Base-by-base conservation (phyloP, 2,113 vertebrate species). In the Eulemur macaco region DNA sequence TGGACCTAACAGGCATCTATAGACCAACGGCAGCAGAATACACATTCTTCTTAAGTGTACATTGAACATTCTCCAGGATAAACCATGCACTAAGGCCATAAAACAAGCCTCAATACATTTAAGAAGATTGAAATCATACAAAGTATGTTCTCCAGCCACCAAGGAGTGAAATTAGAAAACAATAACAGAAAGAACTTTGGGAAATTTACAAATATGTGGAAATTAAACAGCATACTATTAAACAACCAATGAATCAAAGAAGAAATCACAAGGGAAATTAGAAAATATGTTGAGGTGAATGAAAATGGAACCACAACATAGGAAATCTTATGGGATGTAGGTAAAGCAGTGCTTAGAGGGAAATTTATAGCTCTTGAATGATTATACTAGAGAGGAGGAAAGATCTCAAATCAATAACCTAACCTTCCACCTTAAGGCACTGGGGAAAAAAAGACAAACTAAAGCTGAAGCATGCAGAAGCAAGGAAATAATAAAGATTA, bases 331-430 rank as follows among this genome's bases (percentile, higher is more conserved):
- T 25, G 76, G 39, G 45, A 78, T 45, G 37, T 18, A 64, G 81
- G 69, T 25, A 94, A 86, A 89, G 54, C 21, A 31, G 81, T 60
- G 56, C 29, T 81, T 21, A 60, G 84, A 87, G 81, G 91, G 76
- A 80, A 52, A 71, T 81, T 56, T 85, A 42, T 97, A 94, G 93
- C 91, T 71, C 34, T 83, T 83, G 77, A 66, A 23, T 84, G n/a
- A n/a, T 20, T 52, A 12, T 74, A 13, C 64, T 82, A 63, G 66
- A 86, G 50, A 42, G 60, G 39, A 63, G 68, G 39, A 66, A 34
- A 64, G 66, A n/a, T 94, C 29, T 89, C 64, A 58, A 20, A 78
- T 42, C 64, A 52, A 34, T 71, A 68, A 52, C 31, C 31, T 68
- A 45, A 63, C 34, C 39, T 86, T 69, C 54, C 6, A 31, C 69